Evolutionary conservation across 1,140 invertebrate genomes (phyloP).

Genomic region (Sycobia sp.): DNA sequence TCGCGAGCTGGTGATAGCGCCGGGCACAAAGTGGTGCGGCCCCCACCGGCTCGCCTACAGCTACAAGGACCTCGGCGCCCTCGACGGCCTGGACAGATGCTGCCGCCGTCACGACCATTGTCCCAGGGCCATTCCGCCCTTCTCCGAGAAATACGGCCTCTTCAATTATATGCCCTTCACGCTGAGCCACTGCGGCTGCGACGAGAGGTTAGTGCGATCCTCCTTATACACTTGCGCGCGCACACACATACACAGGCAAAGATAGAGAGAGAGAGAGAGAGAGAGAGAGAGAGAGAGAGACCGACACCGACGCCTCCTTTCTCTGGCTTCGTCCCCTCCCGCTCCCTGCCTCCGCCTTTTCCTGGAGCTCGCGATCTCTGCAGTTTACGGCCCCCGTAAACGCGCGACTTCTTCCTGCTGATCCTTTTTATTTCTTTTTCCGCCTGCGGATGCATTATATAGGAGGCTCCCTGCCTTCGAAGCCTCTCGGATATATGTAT

Average conservation of each 20-base stretch:
- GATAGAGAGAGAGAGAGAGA: too few species aligned
- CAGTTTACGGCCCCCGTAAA: too few species aligned
- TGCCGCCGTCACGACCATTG: constrained; percentile 82
- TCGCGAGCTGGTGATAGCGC: constrained; percentile 68
- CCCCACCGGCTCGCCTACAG: constrained; percentile 69
- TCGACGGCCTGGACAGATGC: constrained; percentile 75
- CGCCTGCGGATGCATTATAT: too few species aligned
- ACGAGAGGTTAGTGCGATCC: constrained; percentile 70
- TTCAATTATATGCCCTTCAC: constrained; percentile 84
- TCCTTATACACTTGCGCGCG: neutral
- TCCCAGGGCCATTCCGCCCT: constrained; percentile 70
- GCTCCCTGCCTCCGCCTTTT: neutral
- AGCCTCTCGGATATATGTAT: too few species aligned
- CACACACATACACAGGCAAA: too few species aligned
- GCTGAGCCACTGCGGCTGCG: constrained; percentile 84
- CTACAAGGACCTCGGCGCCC: constrained; percentile 73
- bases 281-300: too few species aligned
- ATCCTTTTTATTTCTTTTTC: too few species aligned
- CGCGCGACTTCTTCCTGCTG: too few species aligned
- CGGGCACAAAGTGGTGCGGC: constrained; percentile 87
- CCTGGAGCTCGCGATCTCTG: too few species aligned
- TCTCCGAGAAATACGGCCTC: constrained; percentile 71
- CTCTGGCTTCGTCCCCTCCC: neutral
- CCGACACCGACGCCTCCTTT: neutral
- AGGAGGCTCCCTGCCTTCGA: too few species aligned